Evolutionary conservation across 2,888 invertebrate genomes (phyloP).

Genomic region (Branchellion lobata): DNA sequence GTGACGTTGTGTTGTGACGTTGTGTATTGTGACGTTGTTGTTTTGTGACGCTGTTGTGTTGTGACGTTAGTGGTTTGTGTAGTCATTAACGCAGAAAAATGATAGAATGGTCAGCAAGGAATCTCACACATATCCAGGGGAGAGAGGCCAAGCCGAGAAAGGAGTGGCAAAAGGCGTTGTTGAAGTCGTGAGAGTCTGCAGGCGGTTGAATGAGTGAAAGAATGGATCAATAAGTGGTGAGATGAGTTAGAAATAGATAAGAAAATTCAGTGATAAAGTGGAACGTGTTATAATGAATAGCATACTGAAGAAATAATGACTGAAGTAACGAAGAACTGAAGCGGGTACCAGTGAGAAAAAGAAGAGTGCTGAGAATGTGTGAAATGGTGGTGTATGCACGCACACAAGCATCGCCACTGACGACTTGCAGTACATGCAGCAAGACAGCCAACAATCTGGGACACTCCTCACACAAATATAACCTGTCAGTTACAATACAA

Average conservation of each 20-base stretch:
- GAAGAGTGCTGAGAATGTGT: not conserved
- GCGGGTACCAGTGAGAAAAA: not conserved
- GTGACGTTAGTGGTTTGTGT: not conserved
- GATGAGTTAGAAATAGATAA: not conserved
- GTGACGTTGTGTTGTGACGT: too few relatives aligned
- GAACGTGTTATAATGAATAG: too few relatives aligned
- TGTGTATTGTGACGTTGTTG: too few relatives aligned
- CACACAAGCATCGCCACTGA: not conserved
- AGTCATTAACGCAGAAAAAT: not conserved
- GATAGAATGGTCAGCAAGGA: not conserved
- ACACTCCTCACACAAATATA: slow-evolving; percentile 3
- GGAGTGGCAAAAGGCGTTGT: slow-evolving; percentile 1
- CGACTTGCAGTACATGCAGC: not conserved
- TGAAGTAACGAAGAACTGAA: too few relatives aligned
- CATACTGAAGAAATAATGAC: too few relatives aligned
- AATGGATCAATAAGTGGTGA: too few relatives aligned
- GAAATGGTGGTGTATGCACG: not conserved
- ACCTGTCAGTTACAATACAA: slow-evolving; percentile 8
- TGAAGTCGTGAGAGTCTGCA: slow-evolving; percentile 26
- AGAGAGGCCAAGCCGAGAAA: slow-evolving; percentile 46
- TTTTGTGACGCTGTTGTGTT: too few relatives aligned
- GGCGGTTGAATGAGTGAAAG: too few relatives aligned
- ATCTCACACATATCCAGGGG: slow-evolving; percentile 49
- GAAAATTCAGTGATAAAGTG: not conserved
- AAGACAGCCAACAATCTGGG: not conserved